Base-by-base conservation (phyloP, 2,888 invertebrate species). In the Gerosis bhagava region DNA sequence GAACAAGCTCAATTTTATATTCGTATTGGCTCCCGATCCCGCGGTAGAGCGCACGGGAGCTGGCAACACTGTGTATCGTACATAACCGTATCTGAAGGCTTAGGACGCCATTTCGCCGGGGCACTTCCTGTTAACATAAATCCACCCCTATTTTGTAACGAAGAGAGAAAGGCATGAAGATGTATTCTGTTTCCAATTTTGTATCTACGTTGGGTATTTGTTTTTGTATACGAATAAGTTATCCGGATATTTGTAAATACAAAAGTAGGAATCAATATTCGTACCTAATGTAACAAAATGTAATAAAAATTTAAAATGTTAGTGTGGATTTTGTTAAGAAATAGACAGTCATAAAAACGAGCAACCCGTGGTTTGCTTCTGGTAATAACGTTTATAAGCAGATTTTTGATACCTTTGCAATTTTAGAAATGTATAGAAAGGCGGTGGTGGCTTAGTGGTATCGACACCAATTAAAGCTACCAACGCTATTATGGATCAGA, bases 111-210 rank as follows among this genome's bases (percentile, higher is more conserved):
- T 81, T 80, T 76, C 75, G 65, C 70, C 67, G 70, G 75, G 77
- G 69, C 72, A 78, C 81, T 82, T 83, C 81, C 83, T 77, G 76
- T 75, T 80, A 73, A 77, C 83, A 77, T 81, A 82, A 84, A 83
- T 80, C 82, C 77, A 74, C 79, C 81, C 77, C 69, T 67, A 72
- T 73, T 71, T 66, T 61, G 67, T 56, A 67, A 63, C 63, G 65
- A 61, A 55, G 34, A 45, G 44, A 25, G 58, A 60, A 60, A 65
- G 51, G 53, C 45, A 53, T 65, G 50, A 57, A 65, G 70, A 55
- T 39, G 57, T 53, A 34, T 29, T 15, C 13, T 53, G 49, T 56
- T 55, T 19, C 58, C 53, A 49, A 43, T 44, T 58, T 58, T 49
- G 39, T 10, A 22, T 45, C 39, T 32, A 49, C 53, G n/a, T 57